These are phyloP conservation scores for Pseudopipra pipra DNA, from an alignment of 2,113 vertebrate species.

Conservation along the genomic window DNA sequence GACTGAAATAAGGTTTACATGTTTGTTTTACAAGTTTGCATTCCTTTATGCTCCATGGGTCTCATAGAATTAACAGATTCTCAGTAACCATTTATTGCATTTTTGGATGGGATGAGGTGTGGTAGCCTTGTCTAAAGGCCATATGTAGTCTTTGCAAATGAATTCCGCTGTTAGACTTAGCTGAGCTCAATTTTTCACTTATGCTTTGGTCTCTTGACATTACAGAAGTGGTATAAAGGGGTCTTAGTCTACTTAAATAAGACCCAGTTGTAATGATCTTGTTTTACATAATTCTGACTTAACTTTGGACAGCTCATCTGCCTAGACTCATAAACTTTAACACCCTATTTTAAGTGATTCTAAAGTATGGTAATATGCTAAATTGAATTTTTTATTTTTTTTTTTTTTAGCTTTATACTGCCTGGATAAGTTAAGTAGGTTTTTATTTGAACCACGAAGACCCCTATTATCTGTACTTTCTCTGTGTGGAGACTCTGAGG, in stretches of 20 bases:
- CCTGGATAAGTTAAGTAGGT: not conserved
- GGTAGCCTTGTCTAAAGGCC: not conserved
- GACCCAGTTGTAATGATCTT: not conserved
- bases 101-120: not conserved
- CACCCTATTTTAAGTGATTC: not conserved
- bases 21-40: not conserved
- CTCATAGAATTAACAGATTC: not conserved
- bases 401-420: not conserved
- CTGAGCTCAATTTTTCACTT: not conserved
- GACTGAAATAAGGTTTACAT: not conserved
- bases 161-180: not conserved
- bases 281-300: not conserved
- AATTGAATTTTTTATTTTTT: not conserved
- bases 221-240: not conserved
- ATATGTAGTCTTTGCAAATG: not conserved
- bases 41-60: not conserved
- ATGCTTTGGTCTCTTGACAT: not conserved
- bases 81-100: not conserved
- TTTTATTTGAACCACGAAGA: not conserved
- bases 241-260: not conserved
- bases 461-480: fast-evolving
- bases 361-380: not conserved
- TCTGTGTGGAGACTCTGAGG: not conserved
- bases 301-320: not conserved
- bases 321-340: not conserved